Conservation (phyloP, 1,140 invertebrate genomes). For the Octopus sinensis region DNA sequence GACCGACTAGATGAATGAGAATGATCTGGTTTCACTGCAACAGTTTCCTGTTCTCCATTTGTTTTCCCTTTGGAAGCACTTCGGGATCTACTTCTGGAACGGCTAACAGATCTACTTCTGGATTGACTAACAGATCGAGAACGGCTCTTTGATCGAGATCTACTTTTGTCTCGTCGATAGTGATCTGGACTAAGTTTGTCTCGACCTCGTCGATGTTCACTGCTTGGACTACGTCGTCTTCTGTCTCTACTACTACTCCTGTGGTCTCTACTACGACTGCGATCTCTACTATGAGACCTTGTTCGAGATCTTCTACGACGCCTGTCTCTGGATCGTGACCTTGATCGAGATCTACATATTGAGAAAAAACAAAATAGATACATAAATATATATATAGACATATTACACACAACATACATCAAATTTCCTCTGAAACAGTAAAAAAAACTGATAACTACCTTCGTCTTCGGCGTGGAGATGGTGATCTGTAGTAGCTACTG, state of each 20-base stretch:
- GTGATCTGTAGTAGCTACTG: conserved; percentile 33
- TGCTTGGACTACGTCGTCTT: conserved; percentile 28
- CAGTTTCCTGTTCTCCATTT: conserved; percentile 11
- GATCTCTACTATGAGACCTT: conserved; percentile 27
- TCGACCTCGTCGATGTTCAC: conserved; percentile 27
- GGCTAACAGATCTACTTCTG: conserved; percentile 28
- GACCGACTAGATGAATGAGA: background rate
- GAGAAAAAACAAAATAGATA: background rate
- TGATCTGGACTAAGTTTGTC: conserved; percentile 22
- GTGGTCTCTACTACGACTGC: conserved; percentile 20
- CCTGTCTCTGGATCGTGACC: conserved; percentile 28
- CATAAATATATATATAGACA: background rate
- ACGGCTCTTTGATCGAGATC: conserved; percentile 16
- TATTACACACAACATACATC: background rate
- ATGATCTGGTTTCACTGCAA: background rate
- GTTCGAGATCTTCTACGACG: conserved; percentile 28
- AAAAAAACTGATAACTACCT: conserved; percentile 22
- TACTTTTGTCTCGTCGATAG: conserved; percentile 22
- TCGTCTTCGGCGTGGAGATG: conserved; percentile 39
- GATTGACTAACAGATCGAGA: conserved; percentile 26
- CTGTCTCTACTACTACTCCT: conserved; percentile 28
- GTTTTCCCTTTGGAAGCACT: conserved; percentile 28
- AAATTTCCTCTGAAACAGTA: background rate
- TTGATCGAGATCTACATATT: conserved; percentile 19
- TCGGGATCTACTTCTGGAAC: conserved; percentile 70